Percentiles rank a stretch among this genome's conserved stretches.
These are phyloP conservation scores for Catharus bicknelli DNA, from an alignment of 2,113 vertebrate species.

Conservation along the genomic window DNA sequence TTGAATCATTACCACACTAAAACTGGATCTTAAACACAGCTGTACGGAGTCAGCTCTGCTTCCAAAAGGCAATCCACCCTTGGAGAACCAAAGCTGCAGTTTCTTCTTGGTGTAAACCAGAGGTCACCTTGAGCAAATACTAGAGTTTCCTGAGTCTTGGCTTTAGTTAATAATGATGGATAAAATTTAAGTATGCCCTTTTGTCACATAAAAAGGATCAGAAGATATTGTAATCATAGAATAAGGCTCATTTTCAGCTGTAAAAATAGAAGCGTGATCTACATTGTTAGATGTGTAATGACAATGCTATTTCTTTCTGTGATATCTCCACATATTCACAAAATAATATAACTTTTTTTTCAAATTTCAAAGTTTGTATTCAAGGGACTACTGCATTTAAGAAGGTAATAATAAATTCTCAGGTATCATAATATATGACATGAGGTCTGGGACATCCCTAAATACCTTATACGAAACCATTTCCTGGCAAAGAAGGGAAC, in stretches of 20 bases:
- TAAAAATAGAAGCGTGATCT: constrained; percentile 2
- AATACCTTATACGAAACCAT: background rate
- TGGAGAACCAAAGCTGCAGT: background rate
- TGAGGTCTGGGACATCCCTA: background rate
- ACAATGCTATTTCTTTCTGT: background rate
- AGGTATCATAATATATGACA: background rate
- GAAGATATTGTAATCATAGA: background rate
- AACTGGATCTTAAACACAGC: background rate
- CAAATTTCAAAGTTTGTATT: background rate
- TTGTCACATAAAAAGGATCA: constrained; percentile 7
- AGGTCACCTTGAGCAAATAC: constrained; percentile 13
- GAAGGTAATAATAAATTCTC: constrained; percentile 8
- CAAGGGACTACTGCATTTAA: background rate
- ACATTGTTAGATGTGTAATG: background rate
- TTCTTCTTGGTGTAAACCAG: constrained; percentile 19
- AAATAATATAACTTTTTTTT: background rate
- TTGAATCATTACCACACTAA: background rate
- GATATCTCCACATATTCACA: background rate
- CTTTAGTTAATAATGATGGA: background rate
- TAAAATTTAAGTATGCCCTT: constrained; percentile 43
- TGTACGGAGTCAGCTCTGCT: background rate
- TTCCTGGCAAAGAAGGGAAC: background rate
- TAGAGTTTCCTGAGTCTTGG: background rate
- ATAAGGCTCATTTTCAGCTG: background rate
- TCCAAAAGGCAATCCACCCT: background rate